Evolutionary conservation across 2,113 vertebrate genomes (phyloP).

Genomic region (Syrmaticus mikado): DNA sequence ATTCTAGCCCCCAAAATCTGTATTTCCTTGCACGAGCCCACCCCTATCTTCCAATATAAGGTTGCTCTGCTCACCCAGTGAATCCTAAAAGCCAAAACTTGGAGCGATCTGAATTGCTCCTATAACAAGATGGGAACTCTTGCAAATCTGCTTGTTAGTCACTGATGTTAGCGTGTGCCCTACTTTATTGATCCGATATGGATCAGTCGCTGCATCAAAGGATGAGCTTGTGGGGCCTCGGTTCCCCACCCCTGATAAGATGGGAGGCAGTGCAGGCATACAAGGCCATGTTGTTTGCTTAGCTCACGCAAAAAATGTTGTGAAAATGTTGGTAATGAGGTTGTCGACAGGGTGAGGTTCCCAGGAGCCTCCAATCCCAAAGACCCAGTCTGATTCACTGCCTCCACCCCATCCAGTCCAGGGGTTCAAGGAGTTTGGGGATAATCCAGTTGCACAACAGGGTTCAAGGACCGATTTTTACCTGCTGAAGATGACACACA

Average conservation of each 20-base stretch:
- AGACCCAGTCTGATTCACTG: background rate
- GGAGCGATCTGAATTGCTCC: background rate
- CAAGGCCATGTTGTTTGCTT: background rate
- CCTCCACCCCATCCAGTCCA: background rate
- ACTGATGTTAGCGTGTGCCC: background rate
- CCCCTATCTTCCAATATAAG: background rate
- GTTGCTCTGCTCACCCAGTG: background rate
- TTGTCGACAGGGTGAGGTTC: background rate
- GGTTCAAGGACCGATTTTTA: background rate
- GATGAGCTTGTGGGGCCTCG: background rate
- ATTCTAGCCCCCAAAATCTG: fast-evolving
- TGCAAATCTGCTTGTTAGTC: background rate
- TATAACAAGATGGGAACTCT: background rate
- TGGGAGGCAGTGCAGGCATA: background rate
- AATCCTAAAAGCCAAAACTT: background rate
- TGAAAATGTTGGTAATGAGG: background rate
- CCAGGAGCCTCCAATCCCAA: background rate
- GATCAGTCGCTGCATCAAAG: background rate
- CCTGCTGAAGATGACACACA: background rate
- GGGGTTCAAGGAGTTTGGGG: background rate
- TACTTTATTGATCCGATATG: background rate
- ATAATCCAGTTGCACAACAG: background rate
- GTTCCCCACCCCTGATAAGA: background rate
- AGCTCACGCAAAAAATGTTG: background rate
- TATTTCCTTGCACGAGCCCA: background rate